These are phyloP conservation scores for Ctenopoma multispine DNA, from an alignment of 2,797 vertebrate species.

Conservation along the genomic window DNA sequence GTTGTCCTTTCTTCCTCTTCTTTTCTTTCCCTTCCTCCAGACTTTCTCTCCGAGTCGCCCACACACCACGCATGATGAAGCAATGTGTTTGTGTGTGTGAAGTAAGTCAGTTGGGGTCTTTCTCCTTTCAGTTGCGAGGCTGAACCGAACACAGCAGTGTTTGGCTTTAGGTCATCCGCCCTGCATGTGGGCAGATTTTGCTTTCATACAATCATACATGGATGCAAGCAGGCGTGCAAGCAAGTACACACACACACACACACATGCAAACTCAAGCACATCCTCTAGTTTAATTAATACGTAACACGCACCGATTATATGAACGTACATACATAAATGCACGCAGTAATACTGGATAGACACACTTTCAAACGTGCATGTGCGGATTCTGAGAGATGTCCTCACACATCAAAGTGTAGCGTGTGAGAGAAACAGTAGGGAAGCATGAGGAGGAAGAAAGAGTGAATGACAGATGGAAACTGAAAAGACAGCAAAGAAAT, in stretches of 20 bases:
- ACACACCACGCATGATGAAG: constrained; percentile 12
- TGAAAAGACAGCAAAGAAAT: constrained; percentile 40
- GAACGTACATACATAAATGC: constrained; percentile 12
- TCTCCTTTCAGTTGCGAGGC: constrained; percentile 45
- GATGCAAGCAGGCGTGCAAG: constrained; percentile 14
- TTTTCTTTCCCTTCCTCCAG: neutral
- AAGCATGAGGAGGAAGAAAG: constrained; percentile 23
- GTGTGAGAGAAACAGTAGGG: constrained; percentile 20
- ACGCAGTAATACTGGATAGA: constrained; percentile 3
- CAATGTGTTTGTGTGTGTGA: neutral
- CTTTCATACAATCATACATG: constrained; percentile 30
- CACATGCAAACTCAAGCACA: constrained; percentile 12
- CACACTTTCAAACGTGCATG: constrained; percentile 7
- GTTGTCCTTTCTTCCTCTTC: neutral
- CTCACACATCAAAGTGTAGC: constrained; percentile 43
- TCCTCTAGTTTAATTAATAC: constrained; percentile 10
- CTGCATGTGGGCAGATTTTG: constrained; percentile 38
- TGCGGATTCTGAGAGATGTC: constrained; percentile 2
- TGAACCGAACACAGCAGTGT: constrained; percentile 46
- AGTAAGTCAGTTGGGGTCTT: constrained; percentile 41
- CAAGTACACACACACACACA: constrained; percentile 6
- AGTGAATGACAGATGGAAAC: constrained; percentile 45
- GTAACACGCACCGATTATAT: neutral
- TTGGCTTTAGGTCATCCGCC: constrained; percentile 56
- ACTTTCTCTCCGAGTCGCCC: constrained; percentile 2